A percentile compares a stretch with the other conserved stretches of the same genome.
These are phyloP conservation scores for Pterostichus madidus DNA, from an alignment of 2,888 invertebrate genomes.

Conservation along the genomic window DNA sequence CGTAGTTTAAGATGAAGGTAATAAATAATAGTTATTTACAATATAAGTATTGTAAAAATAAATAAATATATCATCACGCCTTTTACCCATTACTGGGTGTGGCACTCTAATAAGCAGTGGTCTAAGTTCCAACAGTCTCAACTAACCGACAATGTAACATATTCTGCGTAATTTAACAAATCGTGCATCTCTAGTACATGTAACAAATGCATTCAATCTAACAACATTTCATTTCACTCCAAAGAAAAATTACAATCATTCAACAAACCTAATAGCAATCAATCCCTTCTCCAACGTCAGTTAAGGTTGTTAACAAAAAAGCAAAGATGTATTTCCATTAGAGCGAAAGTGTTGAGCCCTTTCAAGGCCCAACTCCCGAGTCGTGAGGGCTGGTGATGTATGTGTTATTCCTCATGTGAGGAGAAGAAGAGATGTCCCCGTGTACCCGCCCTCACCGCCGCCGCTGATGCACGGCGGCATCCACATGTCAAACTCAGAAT, in stretches of 20 bases:
- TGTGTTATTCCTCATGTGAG: slow-evolving; percentile 41
- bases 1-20: too few species aligned
- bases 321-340: slow-evolving; percentile 29
- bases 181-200: too few species aligned
- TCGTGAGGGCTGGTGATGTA: slow-evolving; percentile 4
- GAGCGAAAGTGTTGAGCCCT: slow-evolving; percentile 30
- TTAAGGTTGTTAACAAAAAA: slow-evolving; percentile 21
- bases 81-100: too few species aligned
- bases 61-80: too few species aligned
- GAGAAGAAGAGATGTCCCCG: slow-evolving; percentile 14
- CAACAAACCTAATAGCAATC: slow-evolving; percentile 1
- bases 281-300: neutral
- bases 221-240: neutral
- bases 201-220: too few species aligned
- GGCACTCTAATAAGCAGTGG: too few species aligned
- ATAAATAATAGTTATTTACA: too few species aligned
- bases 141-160: too few species aligned
- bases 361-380: neutral
- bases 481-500: slow-evolving; percentile 25
- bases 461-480: neutral
- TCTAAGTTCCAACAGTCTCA: too few species aligned
- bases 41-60: too few species aligned
- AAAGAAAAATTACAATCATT: slow-evolving; percentile 6
- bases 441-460: neutral
- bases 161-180: too few species aligned